Base-by-base conservation (phyloP, 1,140 invertebrate species). In the Euura saliciscinereae region DNA sequence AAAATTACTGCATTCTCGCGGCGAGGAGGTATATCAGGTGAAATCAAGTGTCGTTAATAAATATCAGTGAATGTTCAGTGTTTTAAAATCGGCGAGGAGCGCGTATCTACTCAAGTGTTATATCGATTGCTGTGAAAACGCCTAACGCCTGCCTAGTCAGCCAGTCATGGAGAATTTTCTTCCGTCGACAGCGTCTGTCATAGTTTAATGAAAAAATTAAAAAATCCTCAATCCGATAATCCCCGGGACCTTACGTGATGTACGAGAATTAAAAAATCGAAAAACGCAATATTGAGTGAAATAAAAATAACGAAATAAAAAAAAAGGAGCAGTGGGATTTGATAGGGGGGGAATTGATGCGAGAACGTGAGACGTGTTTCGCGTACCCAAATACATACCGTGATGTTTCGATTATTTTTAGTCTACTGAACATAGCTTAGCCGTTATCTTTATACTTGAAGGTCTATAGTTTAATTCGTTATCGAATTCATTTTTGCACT, bases 61-160 rank as follows among this genome's bases (percentile, higher is more conserved):
- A 28, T 28, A 13, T 44, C 28, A 11, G 66, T 28, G 66, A 13
- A 66, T 13, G 66, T 42, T 11, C 13, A 8, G 28, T 67, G 28
- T 6, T 10, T 44, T 10, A 28, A 67, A 6, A 10, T 0, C 8
- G 11, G 66, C 42, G 66, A 28, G 28, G 28, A 67, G 43, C 13
- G 66, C 66, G 66, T 67, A 11, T n/a, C 51, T 59, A 59, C 8
- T 59, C 8, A 59, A 59, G 51, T 44, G 66, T 67, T 67, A 28
- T 67, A 67, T 67, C 66, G 66, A 67, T 67, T 67, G 66, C 66
- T 44, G 66, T 67, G 66, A 67, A 67, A 67, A 59, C 66, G 66
- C 66, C 66, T 67, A 67, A 44, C 10, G 13, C 66, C 66, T 28
- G 28, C 11, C 43, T 44, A 67, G 28, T 8, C 66, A 44, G 43